Evolutionary conservation across 2,797 vertebrate genomes (phyloP).

Genomic region (Acrossocheilus fasciatus): DNA sequence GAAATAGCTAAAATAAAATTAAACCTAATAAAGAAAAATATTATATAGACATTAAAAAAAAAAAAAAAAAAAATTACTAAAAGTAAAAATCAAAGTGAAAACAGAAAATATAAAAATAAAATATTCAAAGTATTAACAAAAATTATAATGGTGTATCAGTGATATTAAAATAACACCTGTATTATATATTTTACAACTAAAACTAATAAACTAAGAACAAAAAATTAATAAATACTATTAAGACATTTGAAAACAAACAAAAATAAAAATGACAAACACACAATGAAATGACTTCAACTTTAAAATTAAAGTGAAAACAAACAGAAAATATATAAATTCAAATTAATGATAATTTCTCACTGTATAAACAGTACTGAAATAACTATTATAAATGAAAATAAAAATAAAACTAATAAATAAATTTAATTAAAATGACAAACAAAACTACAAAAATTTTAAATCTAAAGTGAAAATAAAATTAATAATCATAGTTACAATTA

Average conservation of each 20-base stretch:
- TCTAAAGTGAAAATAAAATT: too few species aligned
- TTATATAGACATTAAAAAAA: not conserved
- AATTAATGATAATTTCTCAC: not conserved
- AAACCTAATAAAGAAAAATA: not conserved
- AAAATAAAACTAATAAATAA: not conserved
- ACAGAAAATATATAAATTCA: not conserved
- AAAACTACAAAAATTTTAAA: too few species aligned
- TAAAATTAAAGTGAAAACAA: not conserved
- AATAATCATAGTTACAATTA: too few species aligned
- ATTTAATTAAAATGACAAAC: not conserved
- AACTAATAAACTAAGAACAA: not conserved
- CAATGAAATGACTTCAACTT: too few species aligned
- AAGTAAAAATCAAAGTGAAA: not conserved
- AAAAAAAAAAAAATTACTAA: not conserved
- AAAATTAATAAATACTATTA: not conserved
- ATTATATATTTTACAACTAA: not conserved
- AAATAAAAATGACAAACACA: not conserved
- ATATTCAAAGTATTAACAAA: not conserved
- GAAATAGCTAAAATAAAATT: not conserved
- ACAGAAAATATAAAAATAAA: not conserved
- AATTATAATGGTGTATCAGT: not conserved
- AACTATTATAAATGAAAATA: not conserved
- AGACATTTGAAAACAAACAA: not conserved
- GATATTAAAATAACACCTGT: not conserved
- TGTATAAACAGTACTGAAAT: not conserved